Evolutionary conservation across 2,113 vertebrate genomes (phyloP).

Genomic region (Phainopepla nitens): DNA sequence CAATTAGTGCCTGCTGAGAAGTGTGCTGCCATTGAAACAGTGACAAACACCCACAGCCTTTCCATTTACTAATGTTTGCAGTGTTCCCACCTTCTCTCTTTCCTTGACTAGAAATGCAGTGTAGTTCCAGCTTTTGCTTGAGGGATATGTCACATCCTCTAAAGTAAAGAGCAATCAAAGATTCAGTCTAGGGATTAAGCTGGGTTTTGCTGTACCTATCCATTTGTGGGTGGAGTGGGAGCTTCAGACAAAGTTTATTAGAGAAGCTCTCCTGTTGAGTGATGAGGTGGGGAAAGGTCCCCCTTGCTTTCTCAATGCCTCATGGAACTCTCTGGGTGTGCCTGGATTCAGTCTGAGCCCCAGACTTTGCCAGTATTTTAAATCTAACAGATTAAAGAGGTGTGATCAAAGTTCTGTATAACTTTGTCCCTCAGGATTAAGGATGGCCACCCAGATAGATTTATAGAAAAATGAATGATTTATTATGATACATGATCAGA

Average conservation of each 20-base stretch:
- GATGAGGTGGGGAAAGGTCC: not conserved
- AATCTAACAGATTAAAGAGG: not conserved
- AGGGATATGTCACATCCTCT: not conserved
- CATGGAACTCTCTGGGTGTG: not conserved
- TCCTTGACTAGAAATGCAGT: not conserved
- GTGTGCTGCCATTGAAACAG: not conserved
- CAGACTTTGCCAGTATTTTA: accelerated
- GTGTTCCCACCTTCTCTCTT: not conserved
- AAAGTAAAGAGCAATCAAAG: not conserved
- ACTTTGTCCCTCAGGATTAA: not conserved
- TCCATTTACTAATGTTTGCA: not conserved
- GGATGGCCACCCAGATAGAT: not conserved
- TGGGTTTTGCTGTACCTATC: not conserved
- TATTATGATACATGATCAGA: not conserved
- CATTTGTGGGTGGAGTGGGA: not conserved
- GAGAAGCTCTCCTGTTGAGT: not conserved
- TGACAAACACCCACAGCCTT: not conserved
- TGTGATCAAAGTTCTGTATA: not conserved
- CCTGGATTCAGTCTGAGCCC: not conserved
- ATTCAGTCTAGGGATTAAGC: not conserved
- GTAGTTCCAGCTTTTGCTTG: not conserved
- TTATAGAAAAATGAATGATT: not conserved
- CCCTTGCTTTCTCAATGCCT: not conserved
- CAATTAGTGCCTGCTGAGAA: slow-evolving; percentile 10
- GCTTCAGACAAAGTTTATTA: not conserved